These are phyloP conservation scores for Hydrozoanthus gracilis DNA, from an alignment of 92 coral and sea anemone species.

Conservation along the genomic window DNA sequence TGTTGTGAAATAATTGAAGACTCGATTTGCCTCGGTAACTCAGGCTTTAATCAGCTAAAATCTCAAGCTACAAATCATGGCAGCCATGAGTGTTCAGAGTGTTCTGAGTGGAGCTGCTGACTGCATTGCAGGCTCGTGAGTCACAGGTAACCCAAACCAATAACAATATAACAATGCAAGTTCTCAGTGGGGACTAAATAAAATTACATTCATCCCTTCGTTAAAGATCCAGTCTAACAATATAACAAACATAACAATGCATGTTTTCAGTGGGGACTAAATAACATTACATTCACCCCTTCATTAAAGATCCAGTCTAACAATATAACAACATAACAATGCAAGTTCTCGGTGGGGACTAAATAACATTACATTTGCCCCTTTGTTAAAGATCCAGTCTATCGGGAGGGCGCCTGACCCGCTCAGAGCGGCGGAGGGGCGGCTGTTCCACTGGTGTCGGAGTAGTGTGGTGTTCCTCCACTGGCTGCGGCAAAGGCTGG, in stretches of 20 bases:
- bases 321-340: background rate
- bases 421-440: conserved; percentile 47
- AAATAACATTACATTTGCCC: conserved; percentile 26
- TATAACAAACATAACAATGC: background rate
- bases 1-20: conserved; percentile 36
- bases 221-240: conserved; percentile 48
- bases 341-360: conserved; percentile 22
- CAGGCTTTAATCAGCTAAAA: conserved; percentile 41
- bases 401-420: conserved; percentile 44
- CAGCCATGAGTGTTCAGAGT: conserved; percentile 27
- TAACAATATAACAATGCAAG: background rate
- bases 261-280: conserved; percentile 10
- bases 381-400: conserved; percentile 54
- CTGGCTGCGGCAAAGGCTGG: conserved; percentile 18
- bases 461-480: conserved; percentile 27
- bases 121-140: no score
- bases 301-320: conserved; percentile 53
- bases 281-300: conserved; percentile 30
- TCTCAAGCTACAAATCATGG: conserved; percentile 38
- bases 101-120: background rate
- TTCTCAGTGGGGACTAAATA: conserved; percentile 16
- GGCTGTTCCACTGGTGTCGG: conserved; percentile 36
- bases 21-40: conserved; percentile 28
- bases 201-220: conserved; percentile 32
- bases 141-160: background rate